Percentiles rank a stretch among this genome's conserved stretches.
Evolutionary conservation across 2,888 invertebrate genomes (phyloP).

Genomic region (Drosophila melanosoma): DNA sequence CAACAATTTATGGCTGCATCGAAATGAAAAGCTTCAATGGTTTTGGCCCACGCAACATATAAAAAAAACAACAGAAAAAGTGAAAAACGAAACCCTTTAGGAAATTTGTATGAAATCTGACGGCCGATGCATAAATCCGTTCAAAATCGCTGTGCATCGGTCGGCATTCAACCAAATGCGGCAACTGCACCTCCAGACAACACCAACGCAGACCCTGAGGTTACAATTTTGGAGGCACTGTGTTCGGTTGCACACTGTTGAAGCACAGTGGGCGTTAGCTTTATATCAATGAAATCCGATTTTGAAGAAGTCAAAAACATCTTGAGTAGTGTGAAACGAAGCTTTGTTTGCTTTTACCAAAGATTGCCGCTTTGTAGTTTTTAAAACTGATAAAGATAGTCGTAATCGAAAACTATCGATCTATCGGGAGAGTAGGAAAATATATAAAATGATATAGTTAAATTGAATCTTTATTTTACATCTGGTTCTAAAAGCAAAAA

Average conservation of each 20-base stretch:
- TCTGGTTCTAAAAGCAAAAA: neutral
- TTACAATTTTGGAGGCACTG: conserved; percentile 52
- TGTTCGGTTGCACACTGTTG: conserved; percentile 46
- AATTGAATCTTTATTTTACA: neutral
- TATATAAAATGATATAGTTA: neutral
- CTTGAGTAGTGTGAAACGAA: neutral
- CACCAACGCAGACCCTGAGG: conserved; percentile 67
- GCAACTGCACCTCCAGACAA: conserved; percentile 67
- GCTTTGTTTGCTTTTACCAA: neutral
- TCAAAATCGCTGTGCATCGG: conserved; percentile 63
- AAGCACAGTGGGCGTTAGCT: conserved; percentile 54
- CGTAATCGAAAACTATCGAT: conserved; percentile 1
- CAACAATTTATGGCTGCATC: conserved; percentile 69
- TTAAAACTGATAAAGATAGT: neutral
- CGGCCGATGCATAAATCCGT: conserved; percentile 73
- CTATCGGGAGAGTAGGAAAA: neutral
- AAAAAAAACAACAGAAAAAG: conserved; percentile 32
- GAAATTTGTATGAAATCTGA: conserved; percentile 70
- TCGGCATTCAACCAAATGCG: conserved; percentile 44
- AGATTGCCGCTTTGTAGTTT: neutral
- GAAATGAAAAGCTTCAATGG: conserved; percentile 60
- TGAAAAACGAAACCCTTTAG: conserved; percentile 78
- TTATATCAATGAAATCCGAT: conserved; percentile 32
- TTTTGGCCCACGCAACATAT: conserved; percentile 69
- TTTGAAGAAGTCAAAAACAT: neutral